Evolutionary conservation across 2,113 vertebrate species (phyloP).

Genomic region (Tragulus kanchil): DNA sequence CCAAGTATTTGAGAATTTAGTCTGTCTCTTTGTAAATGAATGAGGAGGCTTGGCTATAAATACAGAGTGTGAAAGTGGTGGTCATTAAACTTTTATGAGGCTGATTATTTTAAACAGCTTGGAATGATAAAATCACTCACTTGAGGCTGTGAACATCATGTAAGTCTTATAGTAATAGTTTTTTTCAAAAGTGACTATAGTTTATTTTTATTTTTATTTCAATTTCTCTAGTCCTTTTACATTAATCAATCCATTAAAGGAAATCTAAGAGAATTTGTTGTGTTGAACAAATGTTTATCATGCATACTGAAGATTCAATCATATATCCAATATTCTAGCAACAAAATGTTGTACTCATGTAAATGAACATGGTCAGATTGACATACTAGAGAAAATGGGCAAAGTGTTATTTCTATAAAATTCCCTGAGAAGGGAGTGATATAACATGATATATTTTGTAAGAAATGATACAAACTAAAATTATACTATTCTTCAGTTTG

Average conservation of each 20-base stretch:
- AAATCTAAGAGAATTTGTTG: constrained; percentile 62
- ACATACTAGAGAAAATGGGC: not conserved
- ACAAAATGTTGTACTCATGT: constrained; percentile 40
- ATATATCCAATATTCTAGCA: not conserved
- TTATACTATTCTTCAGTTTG: not conserved
- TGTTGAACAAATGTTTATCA: constrained; percentile 25
- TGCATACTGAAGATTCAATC: not conserved
- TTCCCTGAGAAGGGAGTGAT: not conserved
- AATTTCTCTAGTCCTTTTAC: constrained; percentile 64
- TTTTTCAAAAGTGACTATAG: constrained; percentile 74
- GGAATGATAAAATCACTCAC: constrained; percentile 81
- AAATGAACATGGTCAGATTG: constrained; percentile 12
- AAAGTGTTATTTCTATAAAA: not conserved
- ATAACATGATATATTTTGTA: not conserved
- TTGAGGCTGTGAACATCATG: constrained; percentile 74
- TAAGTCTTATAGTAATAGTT: constrained; percentile 77
- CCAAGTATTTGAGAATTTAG: constrained; percentile 71
- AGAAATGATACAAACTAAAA: constrained; percentile 40
- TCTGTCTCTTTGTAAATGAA: constrained; percentile 81
- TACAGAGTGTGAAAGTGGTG: constrained; percentile 79
- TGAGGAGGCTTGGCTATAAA: constrained; percentile 73
- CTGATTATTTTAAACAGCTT: constrained; percentile 86
- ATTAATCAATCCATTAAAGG: constrained; percentile 57
- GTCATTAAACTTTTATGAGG: constrained; percentile 86
- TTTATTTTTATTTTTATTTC: constrained; percentile 64